Percentiles rank a stretch among this genome's conserved stretches.
phyloP scores from a whole-genome alignment of 2,797 vertebrate species.

The Leuciscus waleckii region DNA sequence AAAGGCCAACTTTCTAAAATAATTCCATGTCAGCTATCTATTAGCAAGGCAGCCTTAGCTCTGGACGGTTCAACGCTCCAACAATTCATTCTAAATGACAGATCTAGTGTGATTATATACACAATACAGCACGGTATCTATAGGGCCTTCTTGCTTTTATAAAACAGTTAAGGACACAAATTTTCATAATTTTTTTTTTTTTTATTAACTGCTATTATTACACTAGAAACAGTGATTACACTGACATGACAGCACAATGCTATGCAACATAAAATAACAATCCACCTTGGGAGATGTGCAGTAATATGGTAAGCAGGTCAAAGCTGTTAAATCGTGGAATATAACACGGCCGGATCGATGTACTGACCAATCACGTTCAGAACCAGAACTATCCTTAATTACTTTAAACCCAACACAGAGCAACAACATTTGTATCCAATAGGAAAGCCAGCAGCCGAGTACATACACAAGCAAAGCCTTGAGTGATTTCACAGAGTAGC shows the following conservation, averaged over 20 bases:
- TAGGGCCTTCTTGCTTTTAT: neutral
- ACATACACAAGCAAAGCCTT: slow-evolving; percentile 28
- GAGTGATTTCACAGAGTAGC: slow-evolving; percentile 33
- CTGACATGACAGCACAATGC: neutral
- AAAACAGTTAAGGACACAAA: neutral
- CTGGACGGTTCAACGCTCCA: neutral
- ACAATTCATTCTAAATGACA: neutral
- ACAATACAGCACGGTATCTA: neutral
- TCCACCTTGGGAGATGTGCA: neutral
- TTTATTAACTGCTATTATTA: neutral
- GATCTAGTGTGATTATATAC: neutral
- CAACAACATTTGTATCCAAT: slow-evolving; percentile 27
- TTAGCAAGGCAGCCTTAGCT: neutral
- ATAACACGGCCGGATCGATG: neutral
- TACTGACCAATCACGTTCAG: neutral
- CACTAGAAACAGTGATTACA: neutral
- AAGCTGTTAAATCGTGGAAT: neutral
- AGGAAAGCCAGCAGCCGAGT: slow-evolving; percentile 45
- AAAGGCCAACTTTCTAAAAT: neutral
- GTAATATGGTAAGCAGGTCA: neutral
- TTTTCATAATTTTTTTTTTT: neutral
- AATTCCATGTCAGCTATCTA: neutral
- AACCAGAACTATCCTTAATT: neutral
- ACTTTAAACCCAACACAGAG: slow-evolving; percentile 6
- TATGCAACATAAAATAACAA: neutral